phyloP scores from a whole-genome alignment of 2,113 vertebrate species.

The Otocyon megalotis region DNA sequence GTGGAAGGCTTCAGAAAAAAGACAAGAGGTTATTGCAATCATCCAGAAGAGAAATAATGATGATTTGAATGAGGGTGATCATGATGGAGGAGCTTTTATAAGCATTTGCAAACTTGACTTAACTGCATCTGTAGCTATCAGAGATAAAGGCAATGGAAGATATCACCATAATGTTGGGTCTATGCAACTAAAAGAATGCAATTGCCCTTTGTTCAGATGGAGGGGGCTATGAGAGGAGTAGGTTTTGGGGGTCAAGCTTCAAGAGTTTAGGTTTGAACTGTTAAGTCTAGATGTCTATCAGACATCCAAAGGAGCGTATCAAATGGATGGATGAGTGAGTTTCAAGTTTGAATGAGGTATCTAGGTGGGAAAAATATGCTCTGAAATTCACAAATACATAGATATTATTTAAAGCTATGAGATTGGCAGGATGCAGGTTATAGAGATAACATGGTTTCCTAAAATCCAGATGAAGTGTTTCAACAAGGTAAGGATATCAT shows the following conservation, averaged over 20 bases:
- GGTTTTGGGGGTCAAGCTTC: neutral
- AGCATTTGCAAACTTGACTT: neutral
- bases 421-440: neutral
- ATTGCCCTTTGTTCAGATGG: neutral
- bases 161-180: neutral
- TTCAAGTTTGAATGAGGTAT: neutral
- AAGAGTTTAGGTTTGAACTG: neutral
- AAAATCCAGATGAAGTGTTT: neutral
- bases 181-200: neutral
- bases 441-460: neutral
- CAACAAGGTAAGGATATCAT: neutral
- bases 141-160: neutral
- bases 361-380: neutral
- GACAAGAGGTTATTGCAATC: neutral
- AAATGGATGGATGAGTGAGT: neutral
- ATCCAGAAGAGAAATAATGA: neutral
- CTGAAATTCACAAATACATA: neutral
- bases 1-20: neutral
- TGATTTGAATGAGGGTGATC: neutral
- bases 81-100: neutral
- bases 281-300: neutral
- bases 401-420: neutral
- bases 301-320: neutral
- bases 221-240: neutral
- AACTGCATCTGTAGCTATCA: neutral